Evolutionary conservation across 2,797 vertebrate species (phyloP).

Genomic region (Gouania willdenowi): DNA sequence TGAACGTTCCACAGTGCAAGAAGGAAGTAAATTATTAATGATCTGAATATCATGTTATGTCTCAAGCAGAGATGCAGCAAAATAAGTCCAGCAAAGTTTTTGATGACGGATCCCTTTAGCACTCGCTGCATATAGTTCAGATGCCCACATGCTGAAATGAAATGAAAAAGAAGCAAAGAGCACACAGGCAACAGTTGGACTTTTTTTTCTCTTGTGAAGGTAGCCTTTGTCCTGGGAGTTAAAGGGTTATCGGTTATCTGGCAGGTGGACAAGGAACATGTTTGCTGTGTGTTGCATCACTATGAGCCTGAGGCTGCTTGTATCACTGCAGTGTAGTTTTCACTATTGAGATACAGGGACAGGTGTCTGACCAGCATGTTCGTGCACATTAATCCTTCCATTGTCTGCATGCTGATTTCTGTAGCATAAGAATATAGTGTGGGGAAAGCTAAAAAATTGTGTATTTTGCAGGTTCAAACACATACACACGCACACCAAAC

Average conservation of each 20-base stretch:
- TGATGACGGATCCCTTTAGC: too few relatives aligned
- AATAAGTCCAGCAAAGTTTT: too few relatives aligned
- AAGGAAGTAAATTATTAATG: slow-evolving; percentile 57
- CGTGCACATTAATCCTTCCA: slow-evolving; percentile 4
- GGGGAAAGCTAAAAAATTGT: too few relatives aligned
- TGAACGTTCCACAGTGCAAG: slow-evolving; percentile 22
- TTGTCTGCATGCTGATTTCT: too few relatives aligned
- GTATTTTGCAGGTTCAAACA: not conserved
- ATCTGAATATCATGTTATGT: slow-evolving; percentile 46
- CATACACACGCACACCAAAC: slow-evolving; percentile 1
- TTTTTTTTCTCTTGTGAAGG: too few relatives aligned
- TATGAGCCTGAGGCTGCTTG: slow-evolving; percentile 17
- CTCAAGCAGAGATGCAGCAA: too few relatives aligned
- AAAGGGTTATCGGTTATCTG: slow-evolving; percentile 6
- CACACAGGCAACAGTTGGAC: too few relatives aligned
- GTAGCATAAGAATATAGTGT: too few relatives aligned
- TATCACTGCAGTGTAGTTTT: slow-evolving; percentile 45
- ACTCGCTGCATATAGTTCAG: too few relatives aligned
- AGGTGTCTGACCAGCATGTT: slow-evolving; percentile 39
- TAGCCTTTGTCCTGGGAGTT: not conserved
- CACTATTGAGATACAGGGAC: slow-evolving; percentile 28
- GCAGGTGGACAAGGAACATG: too few relatives aligned
- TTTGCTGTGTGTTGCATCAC: slow-evolving; percentile 62
- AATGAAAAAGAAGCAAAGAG: too few relatives aligned
- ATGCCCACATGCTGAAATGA: too few relatives aligned